These are phyloP conservation scores for Drosophila navojoa DNA, from an alignment of 1,140 invertebrate genomes.

Conservation along the genomic window DNA sequence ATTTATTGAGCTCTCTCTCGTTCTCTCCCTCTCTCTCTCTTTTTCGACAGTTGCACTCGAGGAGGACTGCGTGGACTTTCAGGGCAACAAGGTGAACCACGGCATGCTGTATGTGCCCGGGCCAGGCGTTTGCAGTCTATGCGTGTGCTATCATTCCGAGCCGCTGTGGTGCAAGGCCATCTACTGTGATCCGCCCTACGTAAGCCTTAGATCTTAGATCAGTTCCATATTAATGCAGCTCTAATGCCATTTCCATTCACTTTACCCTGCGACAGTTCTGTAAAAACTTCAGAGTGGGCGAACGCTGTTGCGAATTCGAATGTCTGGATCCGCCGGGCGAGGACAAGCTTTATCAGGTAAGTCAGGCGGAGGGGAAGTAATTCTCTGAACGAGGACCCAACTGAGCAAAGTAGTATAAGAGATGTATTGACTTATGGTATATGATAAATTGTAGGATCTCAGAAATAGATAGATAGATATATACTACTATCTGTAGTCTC, in stretches of 20 bases:
- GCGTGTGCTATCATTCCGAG: conserved; percentile 93
- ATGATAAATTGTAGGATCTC: no score
- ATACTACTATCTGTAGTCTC: no score
- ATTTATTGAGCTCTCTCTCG: neutral
- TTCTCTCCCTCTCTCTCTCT: neutral
- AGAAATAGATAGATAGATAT: no score
- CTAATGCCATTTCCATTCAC: neutral
- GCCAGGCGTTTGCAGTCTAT: conserved; percentile 92
- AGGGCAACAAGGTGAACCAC: conserved; percentile 89
- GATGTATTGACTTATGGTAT: no score
- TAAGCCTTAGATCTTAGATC: conserved; percentile 85
- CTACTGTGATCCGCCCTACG: conserved; percentile 92
- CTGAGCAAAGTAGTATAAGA: no score
- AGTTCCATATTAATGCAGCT: neutral
- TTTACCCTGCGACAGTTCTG: conserved; percentile 86
- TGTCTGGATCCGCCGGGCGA: conserved; percentile 89
- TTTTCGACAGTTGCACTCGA: conserved; percentile 86
- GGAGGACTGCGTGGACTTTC: conserved; percentile 92
- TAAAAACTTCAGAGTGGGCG: conserved; percentile 90
- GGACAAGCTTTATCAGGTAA: conserved; percentile 85
- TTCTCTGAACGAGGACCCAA: no score
- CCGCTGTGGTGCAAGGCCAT: conserved; percentile 94
- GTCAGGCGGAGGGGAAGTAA: neutral
- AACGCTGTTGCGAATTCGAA: conserved; percentile 91
- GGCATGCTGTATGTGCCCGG: conserved; percentile 93